Conservation (phyloP, 2,797 vertebrate species). For the Cichlasoma orientale region DNA sequence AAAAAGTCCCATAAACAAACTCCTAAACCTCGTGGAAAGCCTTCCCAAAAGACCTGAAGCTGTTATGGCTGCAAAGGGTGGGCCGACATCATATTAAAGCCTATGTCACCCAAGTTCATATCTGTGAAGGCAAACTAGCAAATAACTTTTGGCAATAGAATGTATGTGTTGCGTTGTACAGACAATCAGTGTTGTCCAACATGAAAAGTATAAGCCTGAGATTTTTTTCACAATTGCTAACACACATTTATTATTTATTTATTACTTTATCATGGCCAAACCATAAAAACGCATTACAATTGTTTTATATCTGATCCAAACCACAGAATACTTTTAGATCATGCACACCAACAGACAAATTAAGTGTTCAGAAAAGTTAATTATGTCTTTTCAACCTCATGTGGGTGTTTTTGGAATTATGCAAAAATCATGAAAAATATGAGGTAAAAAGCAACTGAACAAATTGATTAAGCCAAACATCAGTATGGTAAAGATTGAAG, state of each 20-base stretch:
- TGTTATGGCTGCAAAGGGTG: no score
- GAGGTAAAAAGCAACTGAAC: not conserved
- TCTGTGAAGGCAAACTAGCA: no score
- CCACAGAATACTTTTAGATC: not conserved
- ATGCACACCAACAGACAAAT: no score
- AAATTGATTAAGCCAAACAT: not conserved
- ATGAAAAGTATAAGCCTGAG: not conserved
- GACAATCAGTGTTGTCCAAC: not conserved
- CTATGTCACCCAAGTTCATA: no score
- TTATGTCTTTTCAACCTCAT: no score
- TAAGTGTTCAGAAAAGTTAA: no score
- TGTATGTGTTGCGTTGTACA: not conserved
- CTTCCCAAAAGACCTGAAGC: no score
- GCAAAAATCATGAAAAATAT: not conserved
- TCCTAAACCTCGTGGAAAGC: no score
- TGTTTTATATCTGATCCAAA: not conserved
- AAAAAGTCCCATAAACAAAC: no score
- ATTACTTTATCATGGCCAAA: no score
- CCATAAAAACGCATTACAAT: not conserved
- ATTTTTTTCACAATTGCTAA: not conserved
- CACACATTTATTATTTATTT: not conserved
- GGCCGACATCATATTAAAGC: no score
- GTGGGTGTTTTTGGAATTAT: not conserved
- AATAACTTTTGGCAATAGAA: no score
- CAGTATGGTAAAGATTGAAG: not conserved